Percentiles rank a stretch among this genome's conserved stretches.
These are phyloP conservation scores for Struthio camelus DNA, from an alignment of 2,113 vertebrate species.

Conservation along the genomic window DNA sequence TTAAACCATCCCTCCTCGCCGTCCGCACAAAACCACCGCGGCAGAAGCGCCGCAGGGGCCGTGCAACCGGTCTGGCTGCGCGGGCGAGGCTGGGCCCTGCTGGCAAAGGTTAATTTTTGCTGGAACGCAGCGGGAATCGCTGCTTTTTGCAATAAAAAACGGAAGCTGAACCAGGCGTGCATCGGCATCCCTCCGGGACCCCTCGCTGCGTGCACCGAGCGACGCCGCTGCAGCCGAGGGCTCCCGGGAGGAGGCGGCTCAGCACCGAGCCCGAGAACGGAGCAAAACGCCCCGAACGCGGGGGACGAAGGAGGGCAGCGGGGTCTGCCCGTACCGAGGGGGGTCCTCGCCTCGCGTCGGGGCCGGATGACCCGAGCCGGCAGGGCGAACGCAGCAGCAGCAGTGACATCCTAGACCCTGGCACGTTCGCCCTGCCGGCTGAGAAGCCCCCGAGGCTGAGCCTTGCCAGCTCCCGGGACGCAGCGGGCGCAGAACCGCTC, in stretches of 20 bases:
- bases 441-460: rapidly evolving
- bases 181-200: no score
- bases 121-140: neutral
- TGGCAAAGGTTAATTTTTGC: neutral
- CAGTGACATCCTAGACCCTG: neutral
- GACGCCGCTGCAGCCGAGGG: no score
- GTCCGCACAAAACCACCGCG: neutral
- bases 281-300: neutral
- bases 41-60: neutral
- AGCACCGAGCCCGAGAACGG: neutral
- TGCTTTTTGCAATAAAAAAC: neutral
- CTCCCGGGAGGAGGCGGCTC: neutral
- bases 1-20: neutral
- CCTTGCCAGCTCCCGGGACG: rapidly evolving
- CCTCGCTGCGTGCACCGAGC: no score
- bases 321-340: neutral
- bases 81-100: neutral
- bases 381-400: neutral
- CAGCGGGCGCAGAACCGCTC: neutral
- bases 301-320: no score
- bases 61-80: rapidly evolving
- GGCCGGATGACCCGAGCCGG: no score
- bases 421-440: neutral
- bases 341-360: no score
- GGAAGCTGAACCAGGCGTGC: no score